Conservation (phyloP, 2,113 vertebrate genomes). For the Ovis canadensis region DNA sequence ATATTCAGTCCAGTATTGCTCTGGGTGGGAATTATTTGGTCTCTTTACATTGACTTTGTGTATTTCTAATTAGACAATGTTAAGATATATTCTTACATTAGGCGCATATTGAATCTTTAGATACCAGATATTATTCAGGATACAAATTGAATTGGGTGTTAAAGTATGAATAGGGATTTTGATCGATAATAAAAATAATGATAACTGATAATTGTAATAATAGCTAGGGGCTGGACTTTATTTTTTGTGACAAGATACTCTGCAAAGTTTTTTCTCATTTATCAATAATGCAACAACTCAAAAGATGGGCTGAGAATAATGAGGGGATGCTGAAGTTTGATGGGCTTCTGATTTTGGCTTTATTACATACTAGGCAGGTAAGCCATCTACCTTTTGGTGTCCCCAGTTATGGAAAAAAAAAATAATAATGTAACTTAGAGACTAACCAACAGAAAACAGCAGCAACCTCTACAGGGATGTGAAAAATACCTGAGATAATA, state of each 20-base stretch:
- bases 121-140: neutral
- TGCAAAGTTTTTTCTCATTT: neutral
- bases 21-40: neutral
- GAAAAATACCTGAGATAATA: neutral
- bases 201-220: neutral
- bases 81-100: neutral
- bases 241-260: neutral
- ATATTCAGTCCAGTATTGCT: neutral
- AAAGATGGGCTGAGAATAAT: neutral
- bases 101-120: neutral
- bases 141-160: neutral
- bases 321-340: neutral
- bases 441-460: neutral
- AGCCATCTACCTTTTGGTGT: neutral
- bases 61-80: neutral
- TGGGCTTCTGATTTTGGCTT: neutral
- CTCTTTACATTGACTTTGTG: neutral
- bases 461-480: neutral
- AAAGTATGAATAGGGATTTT: neutral
- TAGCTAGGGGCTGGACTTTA: neutral
- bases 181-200: neutral
- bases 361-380: neutral
- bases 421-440: neutral
- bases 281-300: neutral
- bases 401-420: neutral